Conservation (phyloP, 2,113 vertebrate genomes). For the Phrynosoma platyrhinos region DNA sequence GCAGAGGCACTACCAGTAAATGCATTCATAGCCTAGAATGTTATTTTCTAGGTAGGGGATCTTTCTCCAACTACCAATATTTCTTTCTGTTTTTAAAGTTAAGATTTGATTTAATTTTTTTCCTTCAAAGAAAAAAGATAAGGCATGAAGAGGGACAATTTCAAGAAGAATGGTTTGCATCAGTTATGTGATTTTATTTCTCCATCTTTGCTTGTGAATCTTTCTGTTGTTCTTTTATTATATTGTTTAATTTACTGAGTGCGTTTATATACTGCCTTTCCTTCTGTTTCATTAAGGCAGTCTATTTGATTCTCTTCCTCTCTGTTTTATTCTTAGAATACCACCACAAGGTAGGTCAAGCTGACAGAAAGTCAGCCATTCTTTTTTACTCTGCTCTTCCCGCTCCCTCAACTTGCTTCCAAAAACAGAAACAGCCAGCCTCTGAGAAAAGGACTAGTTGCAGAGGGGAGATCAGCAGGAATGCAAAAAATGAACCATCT, state of each 20-base stretch:
- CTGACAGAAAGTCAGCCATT: no score
- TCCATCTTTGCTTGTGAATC: background rate
- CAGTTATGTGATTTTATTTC: no score
- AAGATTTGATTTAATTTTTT: background rate
- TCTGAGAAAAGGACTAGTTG: background rate
- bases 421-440: background rate
- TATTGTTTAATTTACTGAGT: no score
- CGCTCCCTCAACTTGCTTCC: background rate
- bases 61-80: background rate
- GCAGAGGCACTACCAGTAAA: background rate
- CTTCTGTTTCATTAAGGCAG: background rate
- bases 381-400: background rate
- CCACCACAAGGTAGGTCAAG: no score
- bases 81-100: background rate
- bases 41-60: background rate
- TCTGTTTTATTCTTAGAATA: background rate
- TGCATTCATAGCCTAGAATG: slow-evolving; percentile 4
- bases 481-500: background rate
- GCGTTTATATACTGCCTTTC: background rate
- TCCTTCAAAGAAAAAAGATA: background rate
- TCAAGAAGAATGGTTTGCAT: background rate
- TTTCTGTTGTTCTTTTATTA: background rate
- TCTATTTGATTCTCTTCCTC: background rate
- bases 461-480: no score
- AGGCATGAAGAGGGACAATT: background rate